Evolutionary conservation across 2,797 vertebrate genomes (phyloP), one percentile per base, ranked within the genome.

Genomic region (Sebastes vulpes): DNA sequence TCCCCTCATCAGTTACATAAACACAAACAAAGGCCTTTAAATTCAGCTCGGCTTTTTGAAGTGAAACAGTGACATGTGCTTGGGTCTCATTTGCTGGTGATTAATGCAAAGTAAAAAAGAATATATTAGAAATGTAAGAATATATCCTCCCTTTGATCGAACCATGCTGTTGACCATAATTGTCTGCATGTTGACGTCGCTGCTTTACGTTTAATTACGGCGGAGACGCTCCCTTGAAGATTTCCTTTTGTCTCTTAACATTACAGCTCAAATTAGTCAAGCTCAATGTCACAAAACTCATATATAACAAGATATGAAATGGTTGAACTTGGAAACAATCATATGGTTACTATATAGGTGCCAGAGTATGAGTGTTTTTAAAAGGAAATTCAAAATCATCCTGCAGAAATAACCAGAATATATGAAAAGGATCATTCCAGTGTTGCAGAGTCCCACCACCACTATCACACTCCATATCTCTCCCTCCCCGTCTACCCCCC

Each of bases 1-100:
- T 94, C 91, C 92, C 87, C 83, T 91, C 93, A 85, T 89, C 89
- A 90, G 89, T 90, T 93, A 94, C 85, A 86, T 93, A 92, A 95
- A 95, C 91, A 93, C 93, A 92, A 94, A 93, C 93, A 95, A 85
- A 91, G 91, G 91, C 90, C 89, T 91, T 92, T 91, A 92, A 94
- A 94, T 94, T 73, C 77, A 84, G 81, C 85, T 73, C 64, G 8
- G 79, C 82, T 84, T 88, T 94, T 92, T 92, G 90, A 95, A 95
- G 94, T 90, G 81, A 77, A 94, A 91, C 88, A 85, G 82, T 95
- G 92, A 95, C 92, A 93, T 92, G 90, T 83, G 89, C 90, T 87
- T 26, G 77, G 92, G 90, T 92, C 90, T 93, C 87, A 87, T 93
- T 92, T 93, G 93, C 86, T 82, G 88, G 74, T 92, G 92, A 94